Evolutionary conservation across 2,113 vertebrate genomes (phyloP).

Genomic region (Epinephelus moara): DNA sequence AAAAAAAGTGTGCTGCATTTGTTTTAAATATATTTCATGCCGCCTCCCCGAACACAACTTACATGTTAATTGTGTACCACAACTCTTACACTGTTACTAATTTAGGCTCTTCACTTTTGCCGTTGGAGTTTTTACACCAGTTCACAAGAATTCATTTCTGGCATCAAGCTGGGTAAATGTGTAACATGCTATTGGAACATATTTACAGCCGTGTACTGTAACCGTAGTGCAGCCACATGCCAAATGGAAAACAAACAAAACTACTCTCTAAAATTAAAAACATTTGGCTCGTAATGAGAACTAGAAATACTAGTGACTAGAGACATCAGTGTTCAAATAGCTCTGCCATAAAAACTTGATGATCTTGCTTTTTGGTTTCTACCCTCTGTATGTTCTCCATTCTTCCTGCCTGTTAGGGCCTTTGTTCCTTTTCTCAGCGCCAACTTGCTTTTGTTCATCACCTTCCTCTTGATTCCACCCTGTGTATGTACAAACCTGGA

Average conservation of each 20-base stretch:
- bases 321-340: not conserved
- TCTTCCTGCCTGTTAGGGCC: no score
- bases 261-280: not conserved
- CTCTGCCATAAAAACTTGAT: not conserved
- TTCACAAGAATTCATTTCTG: not conserved
- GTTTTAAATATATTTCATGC: not conserved
- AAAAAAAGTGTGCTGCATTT: not conserved
- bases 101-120: not conserved
- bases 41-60: not conserved
- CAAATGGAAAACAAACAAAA: not conserved
- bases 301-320: not conserved
- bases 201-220: not conserved
- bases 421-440: not conserved
- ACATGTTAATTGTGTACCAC: not conserved
- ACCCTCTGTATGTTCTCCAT: not conserved
- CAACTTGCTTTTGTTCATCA: not conserved
- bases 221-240: not conserved
- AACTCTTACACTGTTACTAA: not conserved
- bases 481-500: not conserved
- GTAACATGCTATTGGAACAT: not conserved
- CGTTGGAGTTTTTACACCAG: not conserved
- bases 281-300: constrained; percentile 2
- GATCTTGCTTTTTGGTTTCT: not conserved
- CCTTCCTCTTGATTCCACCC: not conserved
- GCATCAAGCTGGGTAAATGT: not conserved